These are phyloP conservation scores for Cyclophora albipunctata DNA, from an alignment of 2,888 invertebrate genomes.

Conservation along the genomic window DNA sequence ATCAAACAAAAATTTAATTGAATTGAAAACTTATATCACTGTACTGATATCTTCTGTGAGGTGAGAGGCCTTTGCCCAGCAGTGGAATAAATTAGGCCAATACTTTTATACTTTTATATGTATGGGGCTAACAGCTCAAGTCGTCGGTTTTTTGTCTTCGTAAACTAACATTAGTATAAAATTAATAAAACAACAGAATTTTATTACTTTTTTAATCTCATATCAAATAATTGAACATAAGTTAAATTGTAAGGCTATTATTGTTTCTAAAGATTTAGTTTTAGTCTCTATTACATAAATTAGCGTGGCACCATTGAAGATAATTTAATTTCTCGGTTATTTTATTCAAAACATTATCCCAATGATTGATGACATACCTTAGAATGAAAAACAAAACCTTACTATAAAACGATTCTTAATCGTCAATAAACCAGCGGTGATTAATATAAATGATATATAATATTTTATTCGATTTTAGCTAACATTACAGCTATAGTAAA, in stretches of 20 bases:
- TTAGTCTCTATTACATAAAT: constrained; percentile 60
- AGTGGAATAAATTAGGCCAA: too few species aligned
- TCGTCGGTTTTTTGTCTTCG: too few species aligned
- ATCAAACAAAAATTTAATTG: too few species aligned
- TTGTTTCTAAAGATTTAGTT: constrained; percentile 53
- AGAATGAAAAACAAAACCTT: constrained; percentile 28
- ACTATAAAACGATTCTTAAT: constrained; percentile 57
- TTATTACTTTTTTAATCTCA: constrained; percentile 59
- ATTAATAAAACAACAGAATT: constrained; percentile 1
- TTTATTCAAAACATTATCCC: not conserved
- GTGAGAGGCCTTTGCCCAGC: too few species aligned
- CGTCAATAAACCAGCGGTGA: constrained; percentile 44
- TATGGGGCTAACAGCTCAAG: too few species aligned
- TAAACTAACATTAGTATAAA: too few species aligned
- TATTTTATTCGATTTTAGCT: constrained; percentile 44
- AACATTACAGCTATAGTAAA: constrained; percentile 40
- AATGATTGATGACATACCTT: not conserved
- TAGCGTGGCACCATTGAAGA: constrained; percentile 59
- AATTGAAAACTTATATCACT: too few species aligned
- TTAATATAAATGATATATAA: constrained; percentile 48
- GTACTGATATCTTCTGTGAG: too few species aligned
- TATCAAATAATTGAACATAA: constrained; percentile 73
- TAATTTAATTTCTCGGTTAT: constrained; percentile 26
- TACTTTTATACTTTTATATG: too few species aligned
- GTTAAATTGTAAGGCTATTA: constrained; percentile 57